A percentile compares a stretch with the other conserved stretches of the same genome.
Evolutionary conservation across 1,140 invertebrate species (phyloP).

Genomic region (Varroa destructor): DNA sequence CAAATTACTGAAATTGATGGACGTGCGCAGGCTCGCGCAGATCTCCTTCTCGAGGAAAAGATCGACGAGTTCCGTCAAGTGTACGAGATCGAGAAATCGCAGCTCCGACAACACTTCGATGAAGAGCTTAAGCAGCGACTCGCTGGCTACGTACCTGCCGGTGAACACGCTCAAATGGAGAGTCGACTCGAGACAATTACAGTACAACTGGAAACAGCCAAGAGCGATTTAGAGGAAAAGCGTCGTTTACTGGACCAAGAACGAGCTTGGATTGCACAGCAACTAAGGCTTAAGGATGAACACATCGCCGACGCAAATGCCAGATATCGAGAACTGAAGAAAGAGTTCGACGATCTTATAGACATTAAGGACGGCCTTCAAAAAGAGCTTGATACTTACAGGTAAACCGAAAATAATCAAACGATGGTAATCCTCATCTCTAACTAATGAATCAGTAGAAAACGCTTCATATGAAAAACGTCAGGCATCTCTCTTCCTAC

Average conservation of each 20-base stretch:
- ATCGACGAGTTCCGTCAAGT: constrained; percentile 13
- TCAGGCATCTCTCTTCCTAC: no score
- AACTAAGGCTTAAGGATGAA: constrained; percentile 12
- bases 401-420: constrained; percentile 3
- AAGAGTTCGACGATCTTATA: constrained; percentile 17
- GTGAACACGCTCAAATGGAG: background rate
- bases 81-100: constrained; percentile 17
- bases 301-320: constrained; percentile 6
- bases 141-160: constrained; percentile 16
- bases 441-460: no score
- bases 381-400: constrained; percentile 23
- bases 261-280: background rate
- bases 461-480: no score
- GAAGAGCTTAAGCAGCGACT: background rate
- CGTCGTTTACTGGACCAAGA: constrained; percentile 7
- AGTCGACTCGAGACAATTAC: constrained; percentile 6
- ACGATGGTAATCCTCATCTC: background rate
- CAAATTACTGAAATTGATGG: constrained; percentile 2
- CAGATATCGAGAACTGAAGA: background rate
- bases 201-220: background rate
- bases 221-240: constrained; percentile 13
- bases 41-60: background rate
- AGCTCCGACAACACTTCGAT: background rate
- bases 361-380: constrained; percentile 24
- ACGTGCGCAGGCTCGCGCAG: background rate